A percentile compares a stretch with the other conserved stretches of the same genome.
Conservation (phyloP, 2,113 vertebrate species). For the Sander lucioperca region DNA sequence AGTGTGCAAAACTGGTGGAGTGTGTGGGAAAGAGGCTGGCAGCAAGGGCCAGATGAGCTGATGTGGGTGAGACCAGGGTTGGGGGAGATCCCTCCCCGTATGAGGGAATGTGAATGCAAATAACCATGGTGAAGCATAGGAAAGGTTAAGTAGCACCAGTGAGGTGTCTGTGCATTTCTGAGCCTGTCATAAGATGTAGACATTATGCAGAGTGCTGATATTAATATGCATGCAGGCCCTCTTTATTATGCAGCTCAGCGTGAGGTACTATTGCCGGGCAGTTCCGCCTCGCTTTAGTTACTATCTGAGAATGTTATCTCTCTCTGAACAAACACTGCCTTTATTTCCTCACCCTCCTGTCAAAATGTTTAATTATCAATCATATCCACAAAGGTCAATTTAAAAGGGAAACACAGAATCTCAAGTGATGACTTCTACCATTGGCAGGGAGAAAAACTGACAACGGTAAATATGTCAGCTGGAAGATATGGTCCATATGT, state of each 20-base stretch:
- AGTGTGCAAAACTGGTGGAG: constrained; percentile 45
- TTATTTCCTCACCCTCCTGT: constrained; percentile 56
- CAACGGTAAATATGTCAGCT: constrained; percentile 8
- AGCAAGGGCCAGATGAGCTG: constrained; percentile 50
- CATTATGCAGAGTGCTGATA: constrained; percentile 88
- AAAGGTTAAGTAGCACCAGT: constrained; percentile 82
- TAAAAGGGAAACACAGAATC: constrained; percentile 55
- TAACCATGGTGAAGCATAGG: constrained; percentile 85
- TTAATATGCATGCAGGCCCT: constrained; percentile 87
- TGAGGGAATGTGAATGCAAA: constrained; percentile 89
- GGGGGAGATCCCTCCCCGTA: constrained; percentile 76
- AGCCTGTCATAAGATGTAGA: constrained; percentile 87
- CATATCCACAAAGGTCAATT: constrained; percentile 54
- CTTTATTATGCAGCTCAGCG: constrained; percentile 79
- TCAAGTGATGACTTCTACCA: constrained; percentile 19
- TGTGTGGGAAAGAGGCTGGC: constrained; percentile 67
- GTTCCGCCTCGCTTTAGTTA: constrained; percentile 71
- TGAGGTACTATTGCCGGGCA: constrained; percentile 77
- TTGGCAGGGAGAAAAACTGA: constrained; percentile 18
- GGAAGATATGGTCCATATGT: neutral
- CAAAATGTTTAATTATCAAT: constrained; percentile 76
- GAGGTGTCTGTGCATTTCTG: constrained; percentile 72
- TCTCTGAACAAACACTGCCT: constrained; percentile 72
- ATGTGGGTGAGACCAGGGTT: constrained; percentile 53
- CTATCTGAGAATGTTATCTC: constrained; percentile 69